Percentiles rank a stretch among this genome's conserved stretches.
These are phyloP conservation scores for Amaurobius ferox DNA, from an alignment of 2,888 invertebrate species.

Conservation along the genomic window DNA sequence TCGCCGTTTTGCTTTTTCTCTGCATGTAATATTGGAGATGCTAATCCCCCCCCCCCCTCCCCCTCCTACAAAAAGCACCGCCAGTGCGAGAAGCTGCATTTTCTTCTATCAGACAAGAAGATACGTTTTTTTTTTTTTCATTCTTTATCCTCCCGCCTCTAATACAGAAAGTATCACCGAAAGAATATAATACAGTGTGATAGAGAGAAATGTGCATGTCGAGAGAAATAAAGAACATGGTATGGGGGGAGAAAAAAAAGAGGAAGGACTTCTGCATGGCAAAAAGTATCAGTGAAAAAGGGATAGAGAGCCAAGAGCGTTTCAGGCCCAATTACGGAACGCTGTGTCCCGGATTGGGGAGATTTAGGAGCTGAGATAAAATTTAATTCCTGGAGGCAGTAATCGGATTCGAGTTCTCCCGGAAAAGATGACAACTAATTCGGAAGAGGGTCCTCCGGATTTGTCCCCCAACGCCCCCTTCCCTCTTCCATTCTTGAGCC, in stretches of 20 bases:
- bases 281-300: conserved; percentile 1
- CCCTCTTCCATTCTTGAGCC: conserved; percentile 3
- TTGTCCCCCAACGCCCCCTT: conserved; percentile 24
- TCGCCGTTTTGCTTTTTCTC: too few relatives aligned
- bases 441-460: conserved; percentile 31
- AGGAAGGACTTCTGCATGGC: conserved; percentile 1
- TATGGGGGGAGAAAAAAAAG: background rate
- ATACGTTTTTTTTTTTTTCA: too few relatives aligned
- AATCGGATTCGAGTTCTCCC: conserved; percentile 59
- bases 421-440: conserved; percentile 72
- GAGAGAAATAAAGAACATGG: background rate
- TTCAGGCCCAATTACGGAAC: conserved; percentile 55
- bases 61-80: too few relatives aligned
- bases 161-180: conserved; percentile 30
- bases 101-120: too few relatives aligned
- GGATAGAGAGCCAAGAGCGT: conserved; percentile 9
- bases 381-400: conserved; percentile 70
- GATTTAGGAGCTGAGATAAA: conserved; percentile 69
- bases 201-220: conserved; percentile 16
- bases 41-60: too few relatives aligned
- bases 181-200: conserved; percentile 50
- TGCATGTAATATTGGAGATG: too few relatives aligned
- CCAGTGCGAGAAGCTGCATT: too few relatives aligned
- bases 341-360: conserved; percentile 52
- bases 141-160: background rate